phyloP scores from a whole-genome alignment of 2,888 invertebrate species.

The Troides aeacus region DNA sequence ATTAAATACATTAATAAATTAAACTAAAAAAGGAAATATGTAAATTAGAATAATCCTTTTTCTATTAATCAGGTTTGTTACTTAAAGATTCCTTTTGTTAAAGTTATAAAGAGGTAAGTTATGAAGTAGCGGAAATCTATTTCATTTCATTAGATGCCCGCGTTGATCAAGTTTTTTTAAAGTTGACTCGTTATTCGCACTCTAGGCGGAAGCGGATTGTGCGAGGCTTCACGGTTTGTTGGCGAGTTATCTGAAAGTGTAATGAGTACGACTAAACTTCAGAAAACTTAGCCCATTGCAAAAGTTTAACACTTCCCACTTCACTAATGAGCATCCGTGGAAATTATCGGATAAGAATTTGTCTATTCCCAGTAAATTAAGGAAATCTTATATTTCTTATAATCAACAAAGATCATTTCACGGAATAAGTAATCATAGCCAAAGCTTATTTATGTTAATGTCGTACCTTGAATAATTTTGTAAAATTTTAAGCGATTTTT shows the following conservation, averaged over 20 bases:
- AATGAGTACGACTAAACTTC: slow-evolving; percentile 50
- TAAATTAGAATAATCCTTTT: not conserved
- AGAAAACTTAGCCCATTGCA: slow-evolving; percentile 44
- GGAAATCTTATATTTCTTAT: not conserved
- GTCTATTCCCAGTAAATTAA: not conserved
- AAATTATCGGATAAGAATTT: slow-evolving; percentile 23
- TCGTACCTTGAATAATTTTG: too few species aligned
- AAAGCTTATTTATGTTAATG: too few species aligned
- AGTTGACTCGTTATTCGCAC: slow-evolving; percentile 60
- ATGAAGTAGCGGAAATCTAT: slow-evolving; percentile 14
- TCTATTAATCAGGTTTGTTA: not conserved
- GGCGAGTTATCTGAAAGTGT: slow-evolving; percentile 57
- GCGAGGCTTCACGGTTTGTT: slow-evolving; percentile 51
- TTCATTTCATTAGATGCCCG: slow-evolving; percentile 33
- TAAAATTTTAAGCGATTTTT: too few species aligned
- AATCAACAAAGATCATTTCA: not conserved
- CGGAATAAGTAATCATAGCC: too few species aligned
- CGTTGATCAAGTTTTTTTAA: slow-evolving; percentile 36
- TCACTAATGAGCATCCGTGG: slow-evolving; percentile 46
- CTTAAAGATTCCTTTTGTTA: not conserved
- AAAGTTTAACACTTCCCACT: slow-evolving; percentile 38
- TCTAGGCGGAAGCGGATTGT: slow-evolving; percentile 41
- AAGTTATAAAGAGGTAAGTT: slow-evolving; percentile 5
- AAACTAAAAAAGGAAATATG: not conserved
- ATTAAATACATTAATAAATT: too few species aligned